Conservation (phyloP, 2,888 invertebrate genomes). For the Coenonympha arcania region DNA sequence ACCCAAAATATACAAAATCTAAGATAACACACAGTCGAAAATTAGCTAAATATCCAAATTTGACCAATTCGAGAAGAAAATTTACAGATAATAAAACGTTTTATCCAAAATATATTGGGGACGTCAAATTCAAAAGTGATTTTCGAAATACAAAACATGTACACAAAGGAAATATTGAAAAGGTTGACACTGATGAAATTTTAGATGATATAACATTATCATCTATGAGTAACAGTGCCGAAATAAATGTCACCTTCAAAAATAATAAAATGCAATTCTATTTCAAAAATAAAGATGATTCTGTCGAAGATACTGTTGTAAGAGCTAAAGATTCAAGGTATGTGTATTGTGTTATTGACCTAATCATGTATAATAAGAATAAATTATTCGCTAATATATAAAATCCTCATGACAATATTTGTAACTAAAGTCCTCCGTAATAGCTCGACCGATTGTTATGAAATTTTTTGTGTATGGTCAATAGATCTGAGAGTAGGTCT, state of each 20-base stretch:
- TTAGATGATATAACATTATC: neutral
- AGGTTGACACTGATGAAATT: neutral
- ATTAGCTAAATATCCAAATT: neutral
- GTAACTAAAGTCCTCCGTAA: too few species aligned
- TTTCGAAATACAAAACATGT: neutral
- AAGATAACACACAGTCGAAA: neutral
- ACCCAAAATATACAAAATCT: neutral
- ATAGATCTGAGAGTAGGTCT: too few species aligned
- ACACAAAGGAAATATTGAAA: neutral
- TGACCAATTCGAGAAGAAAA: neutral
- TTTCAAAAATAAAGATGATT: neutral
- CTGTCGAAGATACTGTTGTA: neutral
- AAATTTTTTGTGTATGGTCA: too few species aligned
- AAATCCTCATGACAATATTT: too few species aligned
- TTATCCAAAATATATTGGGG: conserved; percentile 14
- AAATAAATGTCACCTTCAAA: neutral
- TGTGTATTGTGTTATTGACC: too few species aligned
- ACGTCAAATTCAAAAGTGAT: neutral
- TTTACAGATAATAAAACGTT: conserved; percentile 16
- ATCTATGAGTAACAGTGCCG: neutral
- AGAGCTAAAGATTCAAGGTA: conserved; percentile 1
- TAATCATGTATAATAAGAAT: too few species aligned
- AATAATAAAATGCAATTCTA: neutral
- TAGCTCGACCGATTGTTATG: too few species aligned
- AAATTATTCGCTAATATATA: too few species aligned